Evolutionary conservation across 2,797 vertebrate species (phyloP), one percentile per base, ranked within the genome.

Genomic region (Platalea minor): DNA sequence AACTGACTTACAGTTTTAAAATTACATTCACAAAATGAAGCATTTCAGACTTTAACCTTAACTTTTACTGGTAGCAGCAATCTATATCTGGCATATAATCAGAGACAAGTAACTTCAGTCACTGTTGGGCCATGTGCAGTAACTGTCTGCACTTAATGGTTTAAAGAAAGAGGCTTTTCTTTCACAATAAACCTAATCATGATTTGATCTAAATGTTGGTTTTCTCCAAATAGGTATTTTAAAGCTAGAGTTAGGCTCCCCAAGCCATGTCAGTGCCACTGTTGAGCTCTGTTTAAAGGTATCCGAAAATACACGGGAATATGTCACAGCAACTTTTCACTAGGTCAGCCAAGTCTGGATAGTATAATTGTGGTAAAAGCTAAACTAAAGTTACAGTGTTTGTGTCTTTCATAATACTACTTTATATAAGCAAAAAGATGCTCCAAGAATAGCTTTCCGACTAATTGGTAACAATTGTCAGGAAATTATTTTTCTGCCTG

Each of bases 121-220:
- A 25, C 33, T 86, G 16, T 17, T 37, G 46, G 61, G 29, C 72
- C 68, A 72, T n/a, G 29, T 77, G 53, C 57, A 63, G 35, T 33
- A 70, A 35, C 51, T 70, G 26, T 51, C 59, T 76, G 37, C 35
- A 25, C 48, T 74, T 87, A 88, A 17, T 59, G 68, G 72, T 35
- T 77, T 78, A 46, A 93, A 88, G 53, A 84, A 72, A 67, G 61
- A 84, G 33, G 26, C 28, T 88, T 93, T 94, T 82, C 68, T 85
- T 92, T 92, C 41, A 59, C 43, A 37, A 33, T 81, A 75, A 85
- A 89, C 53, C 41, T 64, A 25, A 68, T 70, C 17, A 48, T 41
- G 23, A 33, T 88, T 87, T 70, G 28, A 87, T 63, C 48, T 63
- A 57, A 61, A 37, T 53, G 13, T 74, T 54, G 21, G 16, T 95